phyloP scores from a whole-genome alignment of 2,888 invertebrate genomes.

The Disparrhopalites patrizii region DNA sequence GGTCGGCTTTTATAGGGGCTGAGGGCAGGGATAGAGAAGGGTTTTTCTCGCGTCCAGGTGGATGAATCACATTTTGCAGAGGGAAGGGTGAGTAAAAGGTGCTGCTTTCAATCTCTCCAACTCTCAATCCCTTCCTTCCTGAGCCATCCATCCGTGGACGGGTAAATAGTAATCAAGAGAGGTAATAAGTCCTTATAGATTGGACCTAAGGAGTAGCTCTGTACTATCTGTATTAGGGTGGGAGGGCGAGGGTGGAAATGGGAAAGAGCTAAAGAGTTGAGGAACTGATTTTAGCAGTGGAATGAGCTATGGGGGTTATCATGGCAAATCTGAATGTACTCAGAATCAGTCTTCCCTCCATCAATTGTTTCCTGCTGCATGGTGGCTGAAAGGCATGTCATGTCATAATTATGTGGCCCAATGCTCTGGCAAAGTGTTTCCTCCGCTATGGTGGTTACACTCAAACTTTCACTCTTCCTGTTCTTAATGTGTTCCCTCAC shows the following conservation, averaged over 20 bases:
- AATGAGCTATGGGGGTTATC: too few relatives aligned
- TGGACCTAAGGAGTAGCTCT: not conserved
- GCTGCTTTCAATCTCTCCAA: not conserved
- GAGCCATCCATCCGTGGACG: slow-evolving; percentile 20
- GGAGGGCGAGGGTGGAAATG: too few relatives aligned
- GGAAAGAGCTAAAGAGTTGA: too few relatives aligned
- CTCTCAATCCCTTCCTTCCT: slow-evolving; percentile 5
- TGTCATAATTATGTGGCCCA: not conserved
- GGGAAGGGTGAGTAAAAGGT: not conserved
- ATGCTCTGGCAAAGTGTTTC: too few relatives aligned
- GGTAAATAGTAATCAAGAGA: slow-evolving; percentile 5
- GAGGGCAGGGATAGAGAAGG: not conserved
- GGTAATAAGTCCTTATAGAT: not conserved
- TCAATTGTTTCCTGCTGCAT: not conserved
- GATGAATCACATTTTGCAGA: not conserved
- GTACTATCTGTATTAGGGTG: not conserved
- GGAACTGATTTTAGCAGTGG: too few relatives aligned
- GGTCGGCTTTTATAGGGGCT: slow-evolving; percentile 19
- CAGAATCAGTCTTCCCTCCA: not conserved
- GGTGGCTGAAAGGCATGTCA: too few relatives aligned
- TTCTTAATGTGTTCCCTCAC: slow-evolving; percentile 2
- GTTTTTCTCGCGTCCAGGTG: not conserved
- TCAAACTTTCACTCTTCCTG: slow-evolving; percentile 20
- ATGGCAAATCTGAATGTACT: too few relatives aligned
- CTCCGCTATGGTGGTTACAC: not conserved